Percentiles rank a stretch among this genome's conserved stretches.
phyloP scores from a whole-genome alignment of 2,888 invertebrate species.

The Anticlea derivata region DNA sequence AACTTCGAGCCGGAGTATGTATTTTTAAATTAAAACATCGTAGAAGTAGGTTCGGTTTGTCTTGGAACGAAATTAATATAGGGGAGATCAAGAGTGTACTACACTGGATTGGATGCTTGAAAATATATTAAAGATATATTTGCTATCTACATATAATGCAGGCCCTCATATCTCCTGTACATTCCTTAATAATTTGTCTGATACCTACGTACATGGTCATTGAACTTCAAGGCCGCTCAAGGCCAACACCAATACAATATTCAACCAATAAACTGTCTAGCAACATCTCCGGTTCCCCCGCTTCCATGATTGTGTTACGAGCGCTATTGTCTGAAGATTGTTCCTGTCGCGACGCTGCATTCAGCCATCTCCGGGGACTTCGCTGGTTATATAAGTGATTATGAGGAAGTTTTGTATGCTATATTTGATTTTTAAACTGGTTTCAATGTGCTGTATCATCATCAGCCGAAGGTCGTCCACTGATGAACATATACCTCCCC shows the following conservation, averaged over 20 bases:
- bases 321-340: slow-evolving; percentile 21
- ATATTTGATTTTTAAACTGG: no score
- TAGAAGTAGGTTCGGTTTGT: no score
- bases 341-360: slow-evolving; percentile 15
- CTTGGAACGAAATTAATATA: no score
- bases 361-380: slow-evolving; percentile 12
- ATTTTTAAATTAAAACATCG: no score
- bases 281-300: slow-evolving; percentile 14
- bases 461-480: no score
- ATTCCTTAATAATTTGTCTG: background rate
- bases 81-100: no score
- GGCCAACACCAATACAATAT: slow-evolving; percentile 19
- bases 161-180: background rate
- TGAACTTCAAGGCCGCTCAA: slow-evolving; percentile 24
- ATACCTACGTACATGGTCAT: slow-evolving; percentile 3
- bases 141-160: background rate
- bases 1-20: no score
- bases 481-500: no score
- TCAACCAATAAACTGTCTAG: slow-evolving; percentile 21
- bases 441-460: no score
- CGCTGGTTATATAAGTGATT: background rate
- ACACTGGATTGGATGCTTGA: no score
- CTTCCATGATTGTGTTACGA: slow-evolving; percentile 25
- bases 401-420: slow-evolving; percentile 2
- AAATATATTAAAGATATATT: no score